Base-by-base conservation (phyloP, 1,140 invertebrate genomes). In the Aphelenchoides fujianensis region DNA sequence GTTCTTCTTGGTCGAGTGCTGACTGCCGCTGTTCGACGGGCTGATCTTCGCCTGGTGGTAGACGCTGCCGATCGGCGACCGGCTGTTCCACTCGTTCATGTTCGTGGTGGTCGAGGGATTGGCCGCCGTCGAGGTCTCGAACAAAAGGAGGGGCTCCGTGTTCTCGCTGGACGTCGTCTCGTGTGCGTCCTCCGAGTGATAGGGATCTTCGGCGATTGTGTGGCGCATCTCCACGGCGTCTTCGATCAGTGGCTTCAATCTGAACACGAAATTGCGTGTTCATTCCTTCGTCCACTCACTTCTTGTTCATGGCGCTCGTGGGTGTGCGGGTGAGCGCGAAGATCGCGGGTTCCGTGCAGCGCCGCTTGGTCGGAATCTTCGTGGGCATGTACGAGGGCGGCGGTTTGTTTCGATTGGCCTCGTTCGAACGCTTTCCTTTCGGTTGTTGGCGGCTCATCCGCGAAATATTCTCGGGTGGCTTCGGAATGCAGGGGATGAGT, bases 381-480 rank as follows among this genome's bases (percentile, higher is more conserved):
- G 23, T 48, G n/a, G 63, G 5, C 55, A 59, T 59, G 5, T 30
- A 59, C 28, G 5, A 27, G 5, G 55, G 35, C 41, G 1, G n/a
- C 23, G 1, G 12, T 71, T 23, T 72, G 37, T 41, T 16, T 71
- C 32, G 16, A 57, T 16, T 19, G 30, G 19, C 16, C 3, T 66
- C 36, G 32, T 66, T 66, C 68, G 35, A 69, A 64, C n/a, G 68
- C 54, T 64, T 70, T 57, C 32, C 71, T 53, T 68, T 77, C 55
- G 30, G 77, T 36, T 30, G 74, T 30, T 77, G 70, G 37, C 78
- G 52, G 3, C 34, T 54, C 72, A 76, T 74, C 54, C 79, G 64
- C 36, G 77, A 57, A n/a, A 74, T 36, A 34, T 76, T 55, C 2
- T 84, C 78, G 0, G 81, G 80, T 48, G 79, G 79, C 27, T 77